A percentile compares a stretch with the other conserved stretches of the same genome.
Evolutionary conservation across 2,113 vertebrate genomes (phyloP).

Genomic region (Perccottus glenii): DNA sequence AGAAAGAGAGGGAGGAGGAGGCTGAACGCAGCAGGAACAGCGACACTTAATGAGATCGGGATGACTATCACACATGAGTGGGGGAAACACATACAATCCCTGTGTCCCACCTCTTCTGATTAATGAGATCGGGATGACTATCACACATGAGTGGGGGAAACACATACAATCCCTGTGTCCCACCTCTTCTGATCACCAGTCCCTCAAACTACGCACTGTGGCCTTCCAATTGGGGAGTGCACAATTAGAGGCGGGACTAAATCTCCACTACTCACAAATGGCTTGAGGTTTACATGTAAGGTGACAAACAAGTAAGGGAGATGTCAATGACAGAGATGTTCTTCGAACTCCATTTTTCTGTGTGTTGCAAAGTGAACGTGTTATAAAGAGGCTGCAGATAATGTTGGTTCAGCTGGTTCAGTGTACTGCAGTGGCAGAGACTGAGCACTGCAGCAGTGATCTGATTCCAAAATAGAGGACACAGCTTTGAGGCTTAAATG

Average conservation of each 20-base stretch:
- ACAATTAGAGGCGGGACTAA: slow-evolving; percentile 26
- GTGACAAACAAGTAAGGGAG: not conserved
- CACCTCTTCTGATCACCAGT: slow-evolving; percentile 57
- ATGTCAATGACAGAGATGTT: not conserved
- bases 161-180: slow-evolving; percentile 50
- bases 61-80: slow-evolving; percentile 77
- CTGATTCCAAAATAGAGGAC: slow-evolving; percentile 37
- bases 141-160: slow-evolving; percentile 65
- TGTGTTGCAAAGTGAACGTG: no score
- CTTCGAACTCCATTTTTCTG: not conserved
- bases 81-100: slow-evolving; percentile 52
- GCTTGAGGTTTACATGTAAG: slow-evolving; percentile 19
- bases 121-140: slow-evolving; percentile 82
- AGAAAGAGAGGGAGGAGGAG: slow-evolving; percentile 3
- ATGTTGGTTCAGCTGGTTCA: not conserved
- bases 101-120: slow-evolving; percentile 59
- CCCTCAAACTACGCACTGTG: slow-evolving; percentile 62
- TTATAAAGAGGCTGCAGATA: not conserved
- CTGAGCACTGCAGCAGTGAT: slow-evolving; percentile 40
- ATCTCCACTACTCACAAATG: slow-evolving; percentile 17
- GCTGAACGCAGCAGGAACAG: slow-evolving; percentile 51
- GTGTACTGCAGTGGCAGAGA: slow-evolving; percentile 61
- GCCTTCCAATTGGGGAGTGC: slow-evolving; percentile 57
- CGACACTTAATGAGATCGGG: slow-evolving; percentile 78
- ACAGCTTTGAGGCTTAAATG: slow-evolving; percentile 10